Base-by-base conservation (phyloP, 2,797 vertebrate genomes). In the Pipistrellus pygmaeus region DNA sequence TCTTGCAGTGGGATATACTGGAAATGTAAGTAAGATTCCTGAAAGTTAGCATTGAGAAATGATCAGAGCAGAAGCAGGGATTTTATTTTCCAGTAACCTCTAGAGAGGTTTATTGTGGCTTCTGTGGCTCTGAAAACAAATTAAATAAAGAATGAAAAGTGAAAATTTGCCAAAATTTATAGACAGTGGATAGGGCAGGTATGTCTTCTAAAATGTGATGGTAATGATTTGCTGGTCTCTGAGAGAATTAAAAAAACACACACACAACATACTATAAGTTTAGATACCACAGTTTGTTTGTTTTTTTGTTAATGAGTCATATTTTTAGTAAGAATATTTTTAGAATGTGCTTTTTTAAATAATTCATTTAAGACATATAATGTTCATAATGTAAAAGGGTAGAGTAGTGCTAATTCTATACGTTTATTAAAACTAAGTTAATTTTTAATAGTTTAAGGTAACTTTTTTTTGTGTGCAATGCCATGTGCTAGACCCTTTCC, bases 131-230 rank as follows among this genome's bases (percentile, higher is more conserved):
- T 57, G 38, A 88, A 85, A 55, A 88, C 12, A 66, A 57, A 60
- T 60, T 30, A 30, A 80, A 73, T 30, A 77, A 81, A 73, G 8
- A 88, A 73, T 53, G 73, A 73, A 85, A 38, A 11, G 35, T 27
- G 30, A 85, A 69, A 75, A 60, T 71, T 89, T 85, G 18, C n/a
- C 44, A 81, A 41, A 64, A 55, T 38, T 80, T 68, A 48, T 85
- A 20, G 51, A 38, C 14, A 73, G 8, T 71, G 8, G 9, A 41
- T 76, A 64, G n/a, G 62, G 2, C 1, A 27, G 55, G 6, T 1
- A 21, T 55, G 30, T 80, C 6, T 95, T 95, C 64, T 44, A 55
- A 91, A 76, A 71, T 72, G 23, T 64, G 10, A 51, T 88, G n/a
- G 30, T 55, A 91, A 44, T 71, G 9, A 82, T 84, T 80, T 71